Evolutionary conservation across 2,797 vertebrate species (phyloP).

Genomic region (Falco cherrug): DNA sequence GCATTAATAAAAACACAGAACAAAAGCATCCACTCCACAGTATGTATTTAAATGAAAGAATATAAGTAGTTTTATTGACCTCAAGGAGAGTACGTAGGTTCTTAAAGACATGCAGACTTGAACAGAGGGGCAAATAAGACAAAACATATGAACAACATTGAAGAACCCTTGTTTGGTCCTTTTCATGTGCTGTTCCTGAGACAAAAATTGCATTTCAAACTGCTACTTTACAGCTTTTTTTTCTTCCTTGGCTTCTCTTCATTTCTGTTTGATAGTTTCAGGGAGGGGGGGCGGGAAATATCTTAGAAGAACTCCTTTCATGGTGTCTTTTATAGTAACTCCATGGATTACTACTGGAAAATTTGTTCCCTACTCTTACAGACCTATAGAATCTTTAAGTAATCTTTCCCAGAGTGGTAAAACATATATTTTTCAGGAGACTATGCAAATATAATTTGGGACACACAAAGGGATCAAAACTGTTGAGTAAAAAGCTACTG

Average conservation of each 20-base stretch:
- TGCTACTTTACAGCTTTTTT: neutral
- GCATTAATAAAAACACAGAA: neutral
- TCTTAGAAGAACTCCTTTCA: neutral
- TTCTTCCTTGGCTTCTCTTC: neutral
- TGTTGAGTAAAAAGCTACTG: neutral
- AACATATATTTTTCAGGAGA: conserved; percentile 11
- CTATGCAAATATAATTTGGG: neutral
- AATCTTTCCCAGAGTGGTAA: neutral
- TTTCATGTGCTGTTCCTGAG: neutral
- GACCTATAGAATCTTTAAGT: neutral
- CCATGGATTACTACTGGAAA: neutral
- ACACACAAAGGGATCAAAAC: neutral
- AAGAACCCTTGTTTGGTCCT: neutral
- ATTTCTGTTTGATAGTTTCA: neutral
- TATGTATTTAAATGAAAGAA: neutral
- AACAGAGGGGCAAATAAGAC: neutral
- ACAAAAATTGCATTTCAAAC: neutral
- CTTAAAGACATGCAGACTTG: neutral
- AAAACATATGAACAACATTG: neutral
- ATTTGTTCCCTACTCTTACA: neutral
- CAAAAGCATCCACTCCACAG: neutral
- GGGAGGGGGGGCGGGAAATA: neutral
- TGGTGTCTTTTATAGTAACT: neutral
- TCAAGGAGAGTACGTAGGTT: neutral
- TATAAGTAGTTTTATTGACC: neutral